These are phyloP conservation scores for Lichenostomus cassidix DNA, from an alignment of 2,113 vertebrate genomes.

Conservation along the genomic window DNA sequence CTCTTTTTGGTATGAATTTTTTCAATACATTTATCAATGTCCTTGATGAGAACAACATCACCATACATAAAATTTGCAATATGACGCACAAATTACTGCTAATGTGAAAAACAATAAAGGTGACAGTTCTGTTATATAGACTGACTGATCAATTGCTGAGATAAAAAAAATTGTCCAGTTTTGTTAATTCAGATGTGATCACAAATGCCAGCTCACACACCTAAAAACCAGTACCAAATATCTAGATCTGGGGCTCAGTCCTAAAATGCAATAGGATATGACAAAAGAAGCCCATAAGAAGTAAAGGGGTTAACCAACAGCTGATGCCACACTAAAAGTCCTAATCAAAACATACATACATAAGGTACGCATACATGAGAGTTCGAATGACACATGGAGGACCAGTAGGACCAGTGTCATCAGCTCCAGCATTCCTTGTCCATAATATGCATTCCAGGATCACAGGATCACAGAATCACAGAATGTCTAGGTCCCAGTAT, in stretches of 20 bases:
- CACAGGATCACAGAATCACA: accelerated
- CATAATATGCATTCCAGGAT: accelerated
- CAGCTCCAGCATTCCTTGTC: background rate
- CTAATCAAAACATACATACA: background rate
- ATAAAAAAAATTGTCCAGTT: background rate
- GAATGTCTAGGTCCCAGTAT: background rate
- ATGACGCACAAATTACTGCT: background rate
- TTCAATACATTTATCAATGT: background rate
- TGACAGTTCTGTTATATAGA: background rate
- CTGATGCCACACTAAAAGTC: background rate
- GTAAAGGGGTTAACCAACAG: background rate
- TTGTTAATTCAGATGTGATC: background rate
- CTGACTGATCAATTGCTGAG: background rate
- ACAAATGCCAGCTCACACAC: background rate
- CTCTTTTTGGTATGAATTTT: background rate
- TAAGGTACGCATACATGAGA: background rate
- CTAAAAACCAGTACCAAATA: background rate
- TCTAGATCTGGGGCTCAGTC: background rate
- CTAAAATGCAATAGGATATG: background rate
- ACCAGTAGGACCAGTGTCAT: background rate
- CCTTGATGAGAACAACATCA: background rate
- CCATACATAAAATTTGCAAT: background rate
- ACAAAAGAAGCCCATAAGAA: background rate
- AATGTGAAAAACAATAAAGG: background rate
- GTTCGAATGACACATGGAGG: background rate